Evolutionary conservation across 2,888 invertebrate species (phyloP).

Genomic region (Oxyscelio sp.): DNA sequence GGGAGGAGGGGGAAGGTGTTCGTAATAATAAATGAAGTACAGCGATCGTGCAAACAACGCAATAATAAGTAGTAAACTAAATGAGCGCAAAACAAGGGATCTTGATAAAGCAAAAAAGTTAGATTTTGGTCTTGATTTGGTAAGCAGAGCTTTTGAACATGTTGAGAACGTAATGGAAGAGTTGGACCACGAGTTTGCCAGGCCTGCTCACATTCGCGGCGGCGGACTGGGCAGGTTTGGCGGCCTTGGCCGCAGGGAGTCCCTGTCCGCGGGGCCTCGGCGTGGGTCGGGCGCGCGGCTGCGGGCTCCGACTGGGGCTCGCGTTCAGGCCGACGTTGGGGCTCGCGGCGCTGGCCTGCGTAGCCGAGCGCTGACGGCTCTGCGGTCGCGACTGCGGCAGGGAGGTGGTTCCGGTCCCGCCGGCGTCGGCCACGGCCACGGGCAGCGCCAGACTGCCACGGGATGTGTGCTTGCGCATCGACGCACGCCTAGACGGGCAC

Average conservation of each 20-base stretch:
- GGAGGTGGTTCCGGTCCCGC: constrained; percentile 91
- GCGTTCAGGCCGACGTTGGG: no score
- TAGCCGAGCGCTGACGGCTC: constrained; percentile 79
- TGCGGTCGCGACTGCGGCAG: constrained; percentile 92
- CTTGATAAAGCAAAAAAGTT: no score
- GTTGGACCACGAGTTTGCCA: neutral
- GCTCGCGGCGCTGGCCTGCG: no score
- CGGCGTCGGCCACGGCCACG: constrained; percentile 84
- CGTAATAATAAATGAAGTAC: no score
- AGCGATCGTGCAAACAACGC: no score
- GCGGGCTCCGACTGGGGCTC: constrained; percentile 83
- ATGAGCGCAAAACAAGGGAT: no score
- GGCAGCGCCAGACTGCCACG: constrained; percentile 90
- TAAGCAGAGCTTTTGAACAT: constrained; percentile 18
- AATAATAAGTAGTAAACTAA: no score
- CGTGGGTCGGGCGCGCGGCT: constrained; percentile 81
- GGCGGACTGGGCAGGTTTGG: neutral
- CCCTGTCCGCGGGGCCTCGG: constrained; percentile 80
- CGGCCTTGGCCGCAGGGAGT: constrained; percentile 59
- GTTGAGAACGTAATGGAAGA: constrained; percentile 3
- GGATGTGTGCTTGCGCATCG: constrained; percentile 92
- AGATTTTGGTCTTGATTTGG: no score
- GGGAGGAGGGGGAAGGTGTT: no score
- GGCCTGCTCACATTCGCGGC: constrained; percentile 58
- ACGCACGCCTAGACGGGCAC: constrained; percentile 92